phyloP scores from a whole-genome alignment of 2,888 invertebrate species.

The Stenolophus ochropezus region DNA sequence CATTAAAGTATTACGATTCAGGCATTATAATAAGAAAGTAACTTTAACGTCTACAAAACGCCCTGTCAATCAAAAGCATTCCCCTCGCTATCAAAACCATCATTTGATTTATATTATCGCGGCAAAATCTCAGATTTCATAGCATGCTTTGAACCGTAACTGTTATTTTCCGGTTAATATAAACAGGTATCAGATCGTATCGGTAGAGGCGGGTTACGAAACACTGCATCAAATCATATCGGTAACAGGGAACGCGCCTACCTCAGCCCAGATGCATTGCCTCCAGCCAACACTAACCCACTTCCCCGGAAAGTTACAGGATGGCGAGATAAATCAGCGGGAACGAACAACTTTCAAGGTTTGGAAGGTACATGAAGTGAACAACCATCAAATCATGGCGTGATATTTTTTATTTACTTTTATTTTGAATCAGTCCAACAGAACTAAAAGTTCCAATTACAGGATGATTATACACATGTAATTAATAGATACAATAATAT shows the following conservation, averaged over 20 bases:
- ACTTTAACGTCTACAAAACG: not conserved
- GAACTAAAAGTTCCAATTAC: no score
- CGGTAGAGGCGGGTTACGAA: conserved; percentile 19
- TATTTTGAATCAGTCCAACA: no score
- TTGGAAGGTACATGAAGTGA: no score
- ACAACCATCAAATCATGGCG: no score
- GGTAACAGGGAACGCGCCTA: conserved; percentile 26
- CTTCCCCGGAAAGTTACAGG: no score
- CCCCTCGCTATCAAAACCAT: not conserved
- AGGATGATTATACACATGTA: no score
- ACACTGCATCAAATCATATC: conserved; percentile 36
- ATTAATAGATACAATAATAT: no score
- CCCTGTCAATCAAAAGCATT: not conserved
- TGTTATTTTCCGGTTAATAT: conserved; percentile 36
- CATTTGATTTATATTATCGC: conserved; percentile 27
- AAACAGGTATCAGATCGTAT: conserved; percentile 22
- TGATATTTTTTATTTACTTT: no score
- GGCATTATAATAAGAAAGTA: not conserved
- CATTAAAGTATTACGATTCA: not conserved
- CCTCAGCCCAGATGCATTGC: not conserved
- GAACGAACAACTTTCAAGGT: no score
- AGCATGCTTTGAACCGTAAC: not conserved
- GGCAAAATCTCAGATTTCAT: conserved; percentile 22
- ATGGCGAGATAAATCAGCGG: no score
- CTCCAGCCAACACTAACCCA: not conserved